These are phyloP conservation scores for Phaetusa simplex DNA, from an alignment of 2,113 vertebrate genomes.

Conservation along the genomic window DNA sequence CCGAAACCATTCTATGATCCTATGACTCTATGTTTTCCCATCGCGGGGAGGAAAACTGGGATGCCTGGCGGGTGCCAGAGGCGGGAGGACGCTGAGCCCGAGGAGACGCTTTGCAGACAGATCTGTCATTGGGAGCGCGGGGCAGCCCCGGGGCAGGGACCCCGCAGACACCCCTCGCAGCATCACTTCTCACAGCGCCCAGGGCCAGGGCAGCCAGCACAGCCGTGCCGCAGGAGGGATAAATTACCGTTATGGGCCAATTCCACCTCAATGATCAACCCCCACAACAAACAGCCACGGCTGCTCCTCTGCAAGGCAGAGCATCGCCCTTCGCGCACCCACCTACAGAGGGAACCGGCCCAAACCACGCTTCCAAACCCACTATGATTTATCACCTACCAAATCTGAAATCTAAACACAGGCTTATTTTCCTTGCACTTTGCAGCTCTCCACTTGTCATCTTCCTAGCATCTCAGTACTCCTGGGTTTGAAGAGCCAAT, in stretches of 20 bases:
- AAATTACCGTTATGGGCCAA: neutral
- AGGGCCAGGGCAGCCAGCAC: fast-evolving
- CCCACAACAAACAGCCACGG: no score
- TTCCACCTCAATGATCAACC: neutral
- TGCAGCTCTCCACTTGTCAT: neutral
- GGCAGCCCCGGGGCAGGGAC: neutral
- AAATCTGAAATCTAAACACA: neutral
- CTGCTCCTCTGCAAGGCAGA: neutral
- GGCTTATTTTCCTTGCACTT: neutral
- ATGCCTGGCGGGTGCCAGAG: neutral
- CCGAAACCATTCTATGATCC: no score
- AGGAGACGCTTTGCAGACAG: neutral
- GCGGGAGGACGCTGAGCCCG: neutral
- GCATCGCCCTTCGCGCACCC: neutral
- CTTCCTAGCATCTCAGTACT: neutral
- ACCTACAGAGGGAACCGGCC: neutral
- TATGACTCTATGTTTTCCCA: fast-evolving
- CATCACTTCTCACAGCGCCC: neutral
- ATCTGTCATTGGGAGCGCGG: no score
- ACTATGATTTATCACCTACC: neutral
- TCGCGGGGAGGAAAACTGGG: fast-evolving
- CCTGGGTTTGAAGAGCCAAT: neutral
- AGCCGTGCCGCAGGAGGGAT: neutral
- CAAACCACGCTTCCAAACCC: neutral
- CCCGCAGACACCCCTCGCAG: neutral